Evolutionary conservation across 2,797 vertebrate species (phyloP), one percentile per base, ranked within the genome.

Genomic region (Cichlasoma orientale): DNA sequence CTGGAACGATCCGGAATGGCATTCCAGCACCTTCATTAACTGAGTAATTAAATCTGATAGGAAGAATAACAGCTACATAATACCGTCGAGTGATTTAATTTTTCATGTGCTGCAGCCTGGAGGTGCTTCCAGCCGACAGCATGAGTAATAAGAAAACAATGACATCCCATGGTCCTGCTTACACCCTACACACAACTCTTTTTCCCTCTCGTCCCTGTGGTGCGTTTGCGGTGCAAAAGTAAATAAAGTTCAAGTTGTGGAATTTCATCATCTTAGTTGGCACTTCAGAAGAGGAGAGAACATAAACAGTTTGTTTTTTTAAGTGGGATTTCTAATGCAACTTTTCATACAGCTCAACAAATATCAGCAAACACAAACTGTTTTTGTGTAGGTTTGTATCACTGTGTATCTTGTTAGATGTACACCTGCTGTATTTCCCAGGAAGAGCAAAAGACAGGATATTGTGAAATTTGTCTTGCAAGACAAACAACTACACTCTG

Each of bases 11-110:
- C 36, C 8, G 0, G 21, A 44, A 44, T 1, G 3, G 23, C 18
- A 38, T 66, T 27, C 38, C 5, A 9, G 38, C 61, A 63, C 59
- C 41, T 47, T 66, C 23, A 47, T 44, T 47, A 44, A 47, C 47
- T 47, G 61, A 23, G 2, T 47, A 63, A 63, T 66, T 19, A 47
- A 47, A 47, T 66, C 38, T 66, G 21, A 66, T 63, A 63, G 59
- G 59, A 63, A 63, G 59, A 63, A 63, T 63, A 63, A 63, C 41
- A 44, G 36, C 58, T 41, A 61, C 36, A 61, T 61, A 61, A 61
- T 61, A 41, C n/a, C 38, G 21, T 41, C 38, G 21, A 61, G 58
- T 8, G 58, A 61, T 38, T 38, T 16, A 16, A 61, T 61, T 61
- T 61, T 23, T 61, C 58, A 61, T 61, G 58, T 61, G 36, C 58